Conservation (phyloP, 2,888 invertebrate genomes). For the Lacanobia wlatinum region DNA sequence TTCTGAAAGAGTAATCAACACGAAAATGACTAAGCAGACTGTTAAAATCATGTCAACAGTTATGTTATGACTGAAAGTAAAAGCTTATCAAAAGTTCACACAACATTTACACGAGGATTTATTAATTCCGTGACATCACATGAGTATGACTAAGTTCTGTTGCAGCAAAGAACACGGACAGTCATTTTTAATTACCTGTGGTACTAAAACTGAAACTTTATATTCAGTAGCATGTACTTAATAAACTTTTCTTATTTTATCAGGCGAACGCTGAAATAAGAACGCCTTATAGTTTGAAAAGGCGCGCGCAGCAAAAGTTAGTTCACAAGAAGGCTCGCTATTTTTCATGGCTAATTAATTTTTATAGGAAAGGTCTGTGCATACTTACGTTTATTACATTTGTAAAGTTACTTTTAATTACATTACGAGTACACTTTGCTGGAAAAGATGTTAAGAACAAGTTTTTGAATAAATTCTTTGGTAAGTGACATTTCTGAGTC, state of each 20-base stretch:
- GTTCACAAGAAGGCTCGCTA: slow-evolving; percentile 48
- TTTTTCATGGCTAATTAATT: slow-evolving; percentile 60
- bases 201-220: slow-evolving; percentile 9
- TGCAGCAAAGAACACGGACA: neutral
- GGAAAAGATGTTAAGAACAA: neutral
- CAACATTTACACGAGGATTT: neutral
- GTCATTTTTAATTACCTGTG: slow-evolving; percentile 15
- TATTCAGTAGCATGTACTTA: slow-evolving; percentile 29
- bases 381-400: slow-evolving; percentile 51
- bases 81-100: neutral
- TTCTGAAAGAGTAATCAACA: neutral
- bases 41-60: neutral
- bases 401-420: slow-evolving; percentile 46
- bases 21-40: neutral
- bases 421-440: slow-evolving; percentile 24
- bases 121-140: neutral
- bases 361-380: slow-evolving; percentile 48
- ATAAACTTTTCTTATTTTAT: slow-evolving; percentile 34
- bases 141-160: neutral
- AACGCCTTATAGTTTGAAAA: slow-evolving; percentile 44
- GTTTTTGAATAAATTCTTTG: slow-evolving; percentile 26
- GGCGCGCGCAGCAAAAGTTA: slow-evolving; percentile 44
- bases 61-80: neutral
- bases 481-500: slow-evolving; percentile 4
- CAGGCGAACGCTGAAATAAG: slow-evolving; percentile 27